These are phyloP conservation scores for Gyrodactylus salaris DNA, from an alignment of 1,140 invertebrate species.

Conservation along the genomic window DNA sequence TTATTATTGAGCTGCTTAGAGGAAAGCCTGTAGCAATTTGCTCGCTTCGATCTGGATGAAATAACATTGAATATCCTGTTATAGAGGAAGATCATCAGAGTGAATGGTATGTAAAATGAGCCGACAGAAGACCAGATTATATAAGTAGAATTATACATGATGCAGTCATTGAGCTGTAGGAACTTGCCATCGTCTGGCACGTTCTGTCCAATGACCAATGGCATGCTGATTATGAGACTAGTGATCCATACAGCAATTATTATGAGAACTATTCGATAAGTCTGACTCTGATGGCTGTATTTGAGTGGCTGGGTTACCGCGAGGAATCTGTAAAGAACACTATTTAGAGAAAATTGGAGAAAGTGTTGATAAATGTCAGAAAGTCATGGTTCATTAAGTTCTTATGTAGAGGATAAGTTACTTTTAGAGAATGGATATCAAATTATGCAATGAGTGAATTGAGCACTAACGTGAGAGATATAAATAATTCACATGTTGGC, in stretches of 20 bases:
- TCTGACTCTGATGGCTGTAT: constrained; percentile 78
- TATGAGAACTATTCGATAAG: constrained; percentile 50
- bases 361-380: no score
- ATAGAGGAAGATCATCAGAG: constrained; percentile 81
- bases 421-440: no score
- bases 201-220: constrained; percentile 62
- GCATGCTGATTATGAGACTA: constrained; percentile 59
- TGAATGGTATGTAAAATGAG: constrained; percentile 82
- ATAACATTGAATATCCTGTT: constrained; percentile 67
- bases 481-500: no score
- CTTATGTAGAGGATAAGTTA: no score
- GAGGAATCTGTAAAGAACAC: constrained; percentile 38
- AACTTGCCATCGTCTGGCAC: constrained; percentile 5
- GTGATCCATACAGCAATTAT: constrained; percentile 68
- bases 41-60: constrained; percentile 31
- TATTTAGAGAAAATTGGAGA: constrained; percentile 1
- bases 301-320: constrained; percentile 79
- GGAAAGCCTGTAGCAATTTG: no score
- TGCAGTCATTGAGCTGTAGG: constrained; percentile 24
- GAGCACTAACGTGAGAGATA: no score
- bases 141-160: constrained; percentile 76
- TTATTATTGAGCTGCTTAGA: no score
- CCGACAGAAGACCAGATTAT: constrained; percentile 68
- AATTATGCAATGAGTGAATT: no score
- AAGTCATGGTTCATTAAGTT: no score